Percentiles rank a stretch among this genome's conserved stretches.
Evolutionary conservation across 1,140 invertebrate species (phyloP).

Genomic region (Gonioctena quinquepunctata): DNA sequence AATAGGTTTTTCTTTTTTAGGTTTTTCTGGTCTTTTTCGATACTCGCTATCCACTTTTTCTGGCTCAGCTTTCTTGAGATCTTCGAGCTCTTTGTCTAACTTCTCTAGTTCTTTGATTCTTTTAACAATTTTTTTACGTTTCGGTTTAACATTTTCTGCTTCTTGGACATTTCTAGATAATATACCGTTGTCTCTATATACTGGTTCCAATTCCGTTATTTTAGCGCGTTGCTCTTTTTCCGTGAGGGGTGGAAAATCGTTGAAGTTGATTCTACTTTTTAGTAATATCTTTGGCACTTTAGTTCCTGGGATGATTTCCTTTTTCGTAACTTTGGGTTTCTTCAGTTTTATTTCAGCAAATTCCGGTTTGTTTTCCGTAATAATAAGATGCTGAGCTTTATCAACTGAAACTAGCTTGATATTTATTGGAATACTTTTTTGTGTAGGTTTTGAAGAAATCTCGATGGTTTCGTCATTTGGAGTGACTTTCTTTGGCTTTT

Average conservation of each 20-base stretch:
- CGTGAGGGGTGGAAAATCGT: constrained; percentile 63
- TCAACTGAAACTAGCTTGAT: constrained; percentile 20
- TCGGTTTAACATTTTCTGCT: constrained; percentile 66
- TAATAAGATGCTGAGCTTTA: constrained; percentile 27
- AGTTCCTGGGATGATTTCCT: constrained; percentile 51
- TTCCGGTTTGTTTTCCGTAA: constrained; percentile 34
- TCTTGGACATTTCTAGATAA: constrained; percentile 73
- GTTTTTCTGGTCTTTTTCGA: constrained; percentile 30
- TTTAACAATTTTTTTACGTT: constrained; percentile 66
- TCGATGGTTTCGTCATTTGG: constrained; percentile 46
- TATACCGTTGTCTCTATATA: constrained; percentile 65
- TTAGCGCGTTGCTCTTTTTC: constrained; percentile 56
- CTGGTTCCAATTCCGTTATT: constrained; percentile 60
- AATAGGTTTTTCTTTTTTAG: constrained; percentile 35
- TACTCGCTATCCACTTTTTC: constrained; percentile 40
- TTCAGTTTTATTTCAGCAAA: constrained; percentile 50
- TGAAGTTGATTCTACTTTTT: constrained; percentile 65
- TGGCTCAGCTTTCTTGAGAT: constrained; percentile 32
- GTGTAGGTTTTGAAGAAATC: constrained; percentile 33
- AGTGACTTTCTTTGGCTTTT: constrained; percentile 40
- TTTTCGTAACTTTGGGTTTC: constrained; percentile 44
- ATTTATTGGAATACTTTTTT: constrained; percentile 11
- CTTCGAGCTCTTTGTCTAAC: constrained; percentile 43
- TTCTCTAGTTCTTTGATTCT: constrained; percentile 69
- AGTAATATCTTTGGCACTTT: constrained; percentile 67